Base-by-base conservation (phyloP, 1,140 invertebrate species). In the Triops cancriformis region DNA sequence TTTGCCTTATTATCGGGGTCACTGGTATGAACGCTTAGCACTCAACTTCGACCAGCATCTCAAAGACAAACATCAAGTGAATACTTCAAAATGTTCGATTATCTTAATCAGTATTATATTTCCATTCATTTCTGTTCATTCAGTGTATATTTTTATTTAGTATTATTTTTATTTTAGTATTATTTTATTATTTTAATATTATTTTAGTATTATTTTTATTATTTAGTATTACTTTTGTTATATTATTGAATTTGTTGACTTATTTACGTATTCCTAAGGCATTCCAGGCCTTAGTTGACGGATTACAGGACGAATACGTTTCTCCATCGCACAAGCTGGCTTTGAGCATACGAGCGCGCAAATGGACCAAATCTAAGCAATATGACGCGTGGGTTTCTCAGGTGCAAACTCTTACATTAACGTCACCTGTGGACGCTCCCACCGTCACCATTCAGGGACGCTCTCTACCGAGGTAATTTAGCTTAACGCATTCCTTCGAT, bases 1-100 rank as follows among this genome's bases (percentile, higher is more conserved):
- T 79, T 82, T 84, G 72, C 77, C 79, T 27, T 82, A 86, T 72
- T 85, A 86, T 78, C 81, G 86, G 41, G 88, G 87, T 12, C 82
- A 85, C 31, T 89, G 87, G 87, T 88, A 83, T 81, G 87, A 88
- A 78, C 80, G 88, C 77, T 80, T 88, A 26, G 84, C 87, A 14
- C 82, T 89, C 0, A 88, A 88, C 79, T 82, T 86, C 18, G 85
- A 87, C 72, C 83, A 83, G 73, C 87, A 89, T 83, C 81, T 89
- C 31, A 88, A 88, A 81, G 81, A 83, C 75, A 83, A 82, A n/a
- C 75, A 80, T 73, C 76, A 86, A 82, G 83, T 85, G 77, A 73
- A 37, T 64, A 73, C 31, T 4, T 2, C 7, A 37, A 2, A 4
- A 4, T 37, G 2, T 37, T 37, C 31, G 31, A 37, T 37, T 37